phyloP scores from a whole-genome alignment of 2,888 invertebrate species.

The Exephanes ischioxanthus region DNA sequence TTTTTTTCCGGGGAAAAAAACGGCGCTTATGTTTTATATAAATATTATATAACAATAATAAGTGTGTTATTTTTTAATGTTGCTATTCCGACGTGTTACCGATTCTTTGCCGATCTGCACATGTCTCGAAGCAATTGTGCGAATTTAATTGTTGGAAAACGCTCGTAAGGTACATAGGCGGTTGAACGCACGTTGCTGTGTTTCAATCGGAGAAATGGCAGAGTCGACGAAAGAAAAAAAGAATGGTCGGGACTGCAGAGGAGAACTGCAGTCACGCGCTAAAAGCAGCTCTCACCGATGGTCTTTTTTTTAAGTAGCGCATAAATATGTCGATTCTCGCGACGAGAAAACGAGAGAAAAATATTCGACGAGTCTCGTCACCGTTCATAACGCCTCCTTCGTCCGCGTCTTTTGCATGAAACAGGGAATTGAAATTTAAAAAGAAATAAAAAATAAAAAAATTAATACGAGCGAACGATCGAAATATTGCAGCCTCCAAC shows the following conservation, averaged over 20 bases:
- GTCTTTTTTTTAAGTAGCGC: constrained; percentile 37
- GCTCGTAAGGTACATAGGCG: background rate
- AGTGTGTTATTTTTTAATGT: too few relatives aligned
- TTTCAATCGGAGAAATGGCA: background rate
- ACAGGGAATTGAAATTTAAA: background rate
- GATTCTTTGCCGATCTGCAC: background rate
- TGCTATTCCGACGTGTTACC: too few relatives aligned
- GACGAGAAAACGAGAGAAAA: constrained; percentile 4
- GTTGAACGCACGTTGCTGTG: background rate
- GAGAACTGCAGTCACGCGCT: constrained; percentile 39
- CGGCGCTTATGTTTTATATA: too few relatives aligned
- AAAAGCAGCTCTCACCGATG: constrained; percentile 54
- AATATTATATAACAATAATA: too few relatives aligned
- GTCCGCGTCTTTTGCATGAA: background rate
- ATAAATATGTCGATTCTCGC: constrained; percentile 38
- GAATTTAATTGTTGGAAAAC: background rate
- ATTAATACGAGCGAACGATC: constrained; percentile 10
- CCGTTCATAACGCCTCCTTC: background rate
- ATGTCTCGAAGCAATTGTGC: background rate
- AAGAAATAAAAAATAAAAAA: background rate
- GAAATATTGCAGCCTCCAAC: constrained; percentile 18
- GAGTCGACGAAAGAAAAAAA: background rate
- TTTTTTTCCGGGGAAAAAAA: too few relatives aligned
- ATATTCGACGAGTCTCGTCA: constrained; percentile 22
- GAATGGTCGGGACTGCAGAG: background rate